Evolutionary conservation across 2,888 invertebrate genomes (phyloP), one percentile per base, ranked within the genome.

Genomic region (Xanthostigma xanthostigma): DNA sequence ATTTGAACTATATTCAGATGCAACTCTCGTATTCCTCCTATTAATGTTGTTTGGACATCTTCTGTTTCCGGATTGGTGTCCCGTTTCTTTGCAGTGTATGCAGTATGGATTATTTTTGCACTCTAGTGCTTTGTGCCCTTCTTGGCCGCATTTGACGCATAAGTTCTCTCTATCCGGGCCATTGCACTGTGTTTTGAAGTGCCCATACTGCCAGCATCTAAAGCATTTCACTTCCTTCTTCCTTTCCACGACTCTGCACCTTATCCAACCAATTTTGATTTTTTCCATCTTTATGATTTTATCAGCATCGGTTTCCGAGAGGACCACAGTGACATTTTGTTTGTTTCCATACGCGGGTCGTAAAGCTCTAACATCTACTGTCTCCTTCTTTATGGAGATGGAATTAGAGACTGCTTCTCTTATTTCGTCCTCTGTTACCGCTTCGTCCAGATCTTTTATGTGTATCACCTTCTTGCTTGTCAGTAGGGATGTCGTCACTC

Each of bases 121-220:
- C 4, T 45, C 39, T 4, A 36, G 44, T 37, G 51, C 53, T 35
- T 40, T 53, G 35, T 56, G 53, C 3, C 53, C 53, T 11, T 49
- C 49, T 36, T 52, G 47, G 6, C 49, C 46, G 27, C 56, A 55
- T 39, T 49, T 51, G 10, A 53, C 36, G 44, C 55, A 55, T 2
- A 48, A 34, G 5, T 47, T 38, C 17, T 42, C 37, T 12, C 53
- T 46, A 33, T 56, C 51, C 2, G 51, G 52, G 8, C 52, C 54
- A 13, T 38, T 51, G 33, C 55, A 56, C 9, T 50, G 36, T 3
- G 37, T 35, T 35, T 49, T 53, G 8, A 17, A 36, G 42, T 53
- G 54, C 2, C 54, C 53, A 9, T 49, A 37, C 33, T 44, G 39
- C 53, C 52, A 55, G 44, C 53, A 57, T 42, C 49, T 54, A n/a